Percentiles rank a stretch among this genome's conserved stretches.
Evolutionary conservation across 1,140 invertebrate species (phyloP).

Genomic region (Ceratina calcarata): DNA sequence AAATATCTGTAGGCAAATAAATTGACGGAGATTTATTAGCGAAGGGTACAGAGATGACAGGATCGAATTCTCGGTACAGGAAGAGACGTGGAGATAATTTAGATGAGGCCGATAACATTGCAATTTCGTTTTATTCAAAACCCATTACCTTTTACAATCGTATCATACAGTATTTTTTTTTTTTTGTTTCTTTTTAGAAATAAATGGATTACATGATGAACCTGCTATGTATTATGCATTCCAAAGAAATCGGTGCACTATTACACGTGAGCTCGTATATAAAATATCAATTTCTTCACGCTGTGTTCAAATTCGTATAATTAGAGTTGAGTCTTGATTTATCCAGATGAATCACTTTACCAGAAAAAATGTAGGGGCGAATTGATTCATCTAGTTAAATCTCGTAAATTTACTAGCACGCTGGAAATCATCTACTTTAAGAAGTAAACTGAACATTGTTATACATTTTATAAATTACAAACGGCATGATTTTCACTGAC

Average conservation of each 20-base stretch:
- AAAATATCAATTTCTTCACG: not conserved
- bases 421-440: not conserved
- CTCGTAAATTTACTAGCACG: not conserved
- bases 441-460: not conserved
- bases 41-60: not conserved
- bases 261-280: not conserved
- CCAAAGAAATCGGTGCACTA: not conserved
- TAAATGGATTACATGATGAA: not conserved
- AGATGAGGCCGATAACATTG: not conserved
- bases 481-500: not conserved
- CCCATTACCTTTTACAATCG: not conserved
- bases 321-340: too few relatives aligned
- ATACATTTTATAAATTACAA: not conserved
- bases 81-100: not conserved
- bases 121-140: constrained; percentile 1
- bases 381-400: not conserved
- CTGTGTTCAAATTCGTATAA: not conserved
- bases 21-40: not conserved
- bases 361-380: not conserved
- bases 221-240: not conserved
- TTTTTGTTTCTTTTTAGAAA: not conserved
- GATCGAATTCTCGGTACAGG: not conserved
- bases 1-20: not conserved
- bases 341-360: not conserved
- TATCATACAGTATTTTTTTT: not conserved